Evolutionary conservation across 2,797 vertebrate species (phyloP).

Genomic region (Gobio occitaniae): DNA sequence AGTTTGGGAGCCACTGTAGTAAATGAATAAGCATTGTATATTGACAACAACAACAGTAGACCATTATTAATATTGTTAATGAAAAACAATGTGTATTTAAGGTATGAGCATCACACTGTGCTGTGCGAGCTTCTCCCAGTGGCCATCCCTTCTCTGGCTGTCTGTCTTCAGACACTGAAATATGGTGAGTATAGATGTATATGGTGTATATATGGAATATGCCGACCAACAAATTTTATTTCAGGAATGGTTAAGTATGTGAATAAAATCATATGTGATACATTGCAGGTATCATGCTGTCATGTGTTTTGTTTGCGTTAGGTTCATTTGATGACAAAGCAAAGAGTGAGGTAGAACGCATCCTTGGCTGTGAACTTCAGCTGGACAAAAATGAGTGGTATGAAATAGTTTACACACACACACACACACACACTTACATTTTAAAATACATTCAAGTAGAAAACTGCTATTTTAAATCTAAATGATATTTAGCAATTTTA

Average conservation of each 20-base stretch:
- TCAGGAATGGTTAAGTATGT: not conserved
- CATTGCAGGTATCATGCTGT: not conserved
- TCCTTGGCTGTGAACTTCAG: slow-evolving; percentile 75
- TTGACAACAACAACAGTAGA: not conserved
- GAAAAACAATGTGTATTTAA: slow-evolving; percentile 40
- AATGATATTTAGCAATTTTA: too few species aligned
- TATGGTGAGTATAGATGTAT: slow-evolving; percentile 69
- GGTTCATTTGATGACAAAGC: slow-evolving; percentile 71
- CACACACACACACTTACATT: not conserved
- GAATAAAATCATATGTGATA: not conserved
- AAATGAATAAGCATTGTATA: not conserved
- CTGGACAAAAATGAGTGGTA: slow-evolving; percentile 73
- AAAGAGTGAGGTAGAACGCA: slow-evolving; percentile 65
- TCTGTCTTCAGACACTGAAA: slow-evolving; percentile 77
- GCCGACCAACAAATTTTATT: not conserved
- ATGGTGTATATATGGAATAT: not conserved
- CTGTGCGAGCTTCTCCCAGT: slow-evolving; percentile 81
- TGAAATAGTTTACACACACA: not conserved
- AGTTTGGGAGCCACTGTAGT: not conserved
- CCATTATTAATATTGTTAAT: not conserved
- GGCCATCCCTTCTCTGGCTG: slow-evolving; percentile 77
- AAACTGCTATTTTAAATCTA: too few species aligned
- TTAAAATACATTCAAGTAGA: not conserved
- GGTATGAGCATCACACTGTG: slow-evolving; percentile 79
- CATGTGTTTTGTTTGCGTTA: slow-evolving; percentile 48